Base-by-base conservation (phyloP, 2,888 invertebrate genomes). In the Coelinius sp. region DNA sequence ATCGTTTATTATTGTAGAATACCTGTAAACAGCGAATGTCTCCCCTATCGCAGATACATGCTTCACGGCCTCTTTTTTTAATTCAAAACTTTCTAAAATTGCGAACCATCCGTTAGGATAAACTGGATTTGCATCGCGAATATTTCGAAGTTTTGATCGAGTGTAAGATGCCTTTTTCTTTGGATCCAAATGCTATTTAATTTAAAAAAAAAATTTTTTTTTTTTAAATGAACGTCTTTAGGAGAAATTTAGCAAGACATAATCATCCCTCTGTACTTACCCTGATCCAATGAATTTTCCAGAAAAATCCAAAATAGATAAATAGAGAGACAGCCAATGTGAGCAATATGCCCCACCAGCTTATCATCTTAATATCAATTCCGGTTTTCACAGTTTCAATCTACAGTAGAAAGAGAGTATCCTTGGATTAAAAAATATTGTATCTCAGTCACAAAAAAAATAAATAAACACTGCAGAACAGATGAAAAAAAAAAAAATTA, bases 21-120 rank as follows among this genome's bases (percentile, higher is more conserved):
- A 87, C 87, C 87, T 85, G 76, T 85, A 87, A 2, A 87, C 84
- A 1, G 87, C 87, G 56, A 87, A 86, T 75, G 87, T 87, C 74
- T 83, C 82, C 68, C 95, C 95, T 25, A 96, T 85, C 27, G 91
- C 92, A 64, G 92, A 90, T 0, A 94, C 90, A 71, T 92, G 90
- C 5, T 89, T 87, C 0, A 93, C 92, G 62, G 90, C 89, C 0
- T 91, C 90, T 0, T 83, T 79, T 44, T 86, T 89, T 17, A 96
- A 82, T 0, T 91, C 89, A 5, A 89, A 87, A 2, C 93, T 93
- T 83, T 96, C 96, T 0, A 92, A 88, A 0, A 97, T 84, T 0
- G 91, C 92, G 80, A 94, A 96, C 97, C 97, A 97, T 0, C 97
- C 97, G 82, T 97, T 97, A 0, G 97, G 97, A 84, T 91, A 97